Conservation (phyloP, 2,888 invertebrate genomes). For the Cyclophora albipunctata region DNA sequence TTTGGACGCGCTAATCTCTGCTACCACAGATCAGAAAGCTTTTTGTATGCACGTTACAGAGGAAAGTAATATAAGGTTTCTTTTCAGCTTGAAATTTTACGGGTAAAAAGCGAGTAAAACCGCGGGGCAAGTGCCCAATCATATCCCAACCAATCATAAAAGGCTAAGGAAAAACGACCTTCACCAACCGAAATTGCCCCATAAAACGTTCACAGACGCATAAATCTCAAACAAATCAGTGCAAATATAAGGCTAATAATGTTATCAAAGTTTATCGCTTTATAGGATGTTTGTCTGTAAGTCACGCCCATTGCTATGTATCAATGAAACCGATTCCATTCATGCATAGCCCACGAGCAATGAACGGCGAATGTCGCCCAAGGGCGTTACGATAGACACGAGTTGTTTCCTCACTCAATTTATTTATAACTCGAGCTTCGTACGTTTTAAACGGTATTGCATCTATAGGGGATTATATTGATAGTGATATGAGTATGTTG, state of each 20-base stretch:
- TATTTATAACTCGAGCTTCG: constrained; percentile 18
- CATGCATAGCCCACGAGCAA: constrained; percentile 45
- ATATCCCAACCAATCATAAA: too few relatives aligned
- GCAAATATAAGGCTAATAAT: constrained; percentile 2
- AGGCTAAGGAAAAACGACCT: background rate
- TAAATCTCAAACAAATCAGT: constrained; percentile 2
- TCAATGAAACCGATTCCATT: constrained; percentile 56
- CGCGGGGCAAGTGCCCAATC: too few relatives aligned
- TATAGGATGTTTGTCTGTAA: constrained; percentile 3
- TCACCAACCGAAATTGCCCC: background rate
- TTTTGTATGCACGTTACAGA: too few relatives aligned
- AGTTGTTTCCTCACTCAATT: constrained; percentile 28
- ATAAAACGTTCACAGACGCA: background rate
- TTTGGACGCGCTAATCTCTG: too few relatives aligned
- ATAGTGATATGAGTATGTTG: too few relatives aligned
- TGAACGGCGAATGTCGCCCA: constrained; percentile 41
- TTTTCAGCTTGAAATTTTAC: too few relatives aligned
- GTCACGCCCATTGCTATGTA: constrained; percentile 44
- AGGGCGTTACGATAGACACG: constrained; percentile 40
- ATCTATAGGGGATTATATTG: background rate
- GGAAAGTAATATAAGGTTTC: too few relatives aligned
- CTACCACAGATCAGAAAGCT: too few relatives aligned
- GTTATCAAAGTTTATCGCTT: constrained; percentile 8
- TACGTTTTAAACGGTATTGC: background rate
- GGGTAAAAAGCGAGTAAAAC: too few relatives aligned